Evolutionary conservation across 1,140 invertebrate species (phyloP).

Genomic region (Ceratina japonica): DNA sequence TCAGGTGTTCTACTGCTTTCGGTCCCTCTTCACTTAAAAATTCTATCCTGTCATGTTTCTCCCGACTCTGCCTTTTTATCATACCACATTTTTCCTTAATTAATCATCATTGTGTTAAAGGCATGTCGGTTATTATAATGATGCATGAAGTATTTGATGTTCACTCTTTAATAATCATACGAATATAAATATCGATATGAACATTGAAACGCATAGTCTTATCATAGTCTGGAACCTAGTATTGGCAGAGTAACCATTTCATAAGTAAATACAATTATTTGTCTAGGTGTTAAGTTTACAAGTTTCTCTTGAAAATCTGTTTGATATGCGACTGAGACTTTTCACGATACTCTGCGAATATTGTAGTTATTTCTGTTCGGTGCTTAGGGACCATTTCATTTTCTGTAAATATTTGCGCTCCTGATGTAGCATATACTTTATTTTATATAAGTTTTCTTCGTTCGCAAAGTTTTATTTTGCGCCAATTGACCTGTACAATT

Average conservation of each 20-base stretch:
- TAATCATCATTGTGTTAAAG: conserved; percentile 57
- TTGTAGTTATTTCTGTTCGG: conserved; percentile 38
- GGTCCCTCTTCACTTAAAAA: conserved; percentile 27
- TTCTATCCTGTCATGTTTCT: conserved; percentile 24
- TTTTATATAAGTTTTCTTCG: background rate
- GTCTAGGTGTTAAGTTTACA: background rate
- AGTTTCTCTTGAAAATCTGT: background rate
- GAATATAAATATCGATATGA: conserved; percentile 10
- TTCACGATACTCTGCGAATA: conserved; percentile 43
- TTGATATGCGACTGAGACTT: background rate
- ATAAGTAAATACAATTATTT: background rate
- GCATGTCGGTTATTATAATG: conserved; percentile 48
- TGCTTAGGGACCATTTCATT: conserved; percentile 54
- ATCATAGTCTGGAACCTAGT: conserved; percentile 27
- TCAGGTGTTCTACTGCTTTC: conserved; percentile 55
- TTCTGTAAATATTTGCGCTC: conserved; percentile 51
- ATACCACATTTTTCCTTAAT: background rate
- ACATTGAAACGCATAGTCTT: background rate
- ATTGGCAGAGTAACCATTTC: conserved; percentile 37
- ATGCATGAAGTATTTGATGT: conserved; percentile 61
- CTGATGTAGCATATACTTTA: conserved; percentile 8
- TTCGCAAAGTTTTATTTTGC: background rate
- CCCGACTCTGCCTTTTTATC: conserved; percentile 17
- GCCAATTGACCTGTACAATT: conserved; percentile 1
- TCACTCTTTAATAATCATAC: conserved; percentile 51